Base-by-base conservation (phyloP, 2,888 invertebrate species). In the Cataglyphis rosenhaueri region DNA sequence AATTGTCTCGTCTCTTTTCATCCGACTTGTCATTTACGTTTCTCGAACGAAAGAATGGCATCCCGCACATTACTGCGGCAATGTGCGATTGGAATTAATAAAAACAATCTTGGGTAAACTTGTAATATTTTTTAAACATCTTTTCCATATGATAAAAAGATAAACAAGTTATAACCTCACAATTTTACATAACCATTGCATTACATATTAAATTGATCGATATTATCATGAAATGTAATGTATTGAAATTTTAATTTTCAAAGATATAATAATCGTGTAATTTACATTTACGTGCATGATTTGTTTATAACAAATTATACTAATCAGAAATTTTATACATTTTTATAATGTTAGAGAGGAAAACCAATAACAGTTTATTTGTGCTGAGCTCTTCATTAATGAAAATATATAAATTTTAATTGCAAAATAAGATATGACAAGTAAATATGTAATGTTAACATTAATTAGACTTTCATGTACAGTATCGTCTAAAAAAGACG, bases 21-120 rank as follows among this genome's bases (percentile, higher is more conserved):
- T 38, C 8, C 25, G 21, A 61, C 9, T 61, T 38, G 18, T 62
- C 0, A 25, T 82, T 78, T 44, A 4, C 35, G n/a, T 71, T 70
- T 35, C 59, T 3, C 18, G 12, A 61, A 57, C 52, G 52, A 57
- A 76, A 87, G 57, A 89, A 92, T 92, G 92, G 88, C 88, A 78
- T 87, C 88, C 9, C 90, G 89, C 65, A 62, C 84, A 12, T 86
- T 92, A 48, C 52, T 90, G n/a, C 84, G 83, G 29, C 78, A 85
- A 59, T 89, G 81, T 74, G 52, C 81, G 32, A 85, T 82, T n/a
- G 84, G 81, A 66, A 38, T 90, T 52, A 78, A 66, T 25, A 86
- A 84, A 18, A 70, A 48, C 55, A 82, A 86, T 75, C 25, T 12
- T 59, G 76, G 83, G 90, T 87, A 29, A 76, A 75, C 10, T 5